phyloP scores from a whole-genome alignment of 1,140 invertebrate genomes.

The Drosophila quadrilineata region DNA sequence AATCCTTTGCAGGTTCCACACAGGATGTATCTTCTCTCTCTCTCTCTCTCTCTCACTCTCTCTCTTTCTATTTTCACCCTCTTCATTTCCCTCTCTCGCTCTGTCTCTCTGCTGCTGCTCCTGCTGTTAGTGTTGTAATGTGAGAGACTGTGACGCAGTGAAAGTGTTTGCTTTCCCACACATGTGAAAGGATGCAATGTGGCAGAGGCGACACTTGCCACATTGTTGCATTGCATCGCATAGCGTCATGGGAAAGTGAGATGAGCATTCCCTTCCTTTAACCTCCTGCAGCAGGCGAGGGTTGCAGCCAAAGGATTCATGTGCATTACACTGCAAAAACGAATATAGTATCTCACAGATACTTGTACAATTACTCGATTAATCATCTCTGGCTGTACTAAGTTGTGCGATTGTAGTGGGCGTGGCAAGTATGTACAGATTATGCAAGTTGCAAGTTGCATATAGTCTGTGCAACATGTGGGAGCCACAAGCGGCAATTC shows the following conservation, averaged over 20 bases:
- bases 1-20: conserved; percentile 72
- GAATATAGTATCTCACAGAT: neutral
- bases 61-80: no score
- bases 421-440: conserved; percentile 24
- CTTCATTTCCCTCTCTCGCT: no score
- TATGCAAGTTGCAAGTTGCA: conserved; percentile 43
- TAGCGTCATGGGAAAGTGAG: conserved; percentile 70
- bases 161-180: conserved; percentile 72
- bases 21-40: no score
- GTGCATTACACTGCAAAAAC: conserved; percentile 48
- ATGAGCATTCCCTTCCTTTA: conserved; percentile 19
- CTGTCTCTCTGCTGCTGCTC: neutral
- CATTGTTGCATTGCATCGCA: conserved; percentile 1
- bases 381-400: conserved; percentile 40
- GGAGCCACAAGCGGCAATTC: no score
- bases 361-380: conserved; percentile 41
- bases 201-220: conserved; percentile 29
- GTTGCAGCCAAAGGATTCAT: neutral
- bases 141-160: conserved; percentile 47
- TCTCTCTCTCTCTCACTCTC: no score
- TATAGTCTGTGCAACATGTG: conserved; percentile 42
- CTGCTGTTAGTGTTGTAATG: conserved; percentile 52
- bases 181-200: conserved; percentile 41
- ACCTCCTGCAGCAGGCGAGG: neutral
- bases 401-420: conserved; percentile 20